These are phyloP conservation scores for Dryobota labecula DNA, from an alignment of 2,888 invertebrate species.

Conservation along the genomic window DNA sequence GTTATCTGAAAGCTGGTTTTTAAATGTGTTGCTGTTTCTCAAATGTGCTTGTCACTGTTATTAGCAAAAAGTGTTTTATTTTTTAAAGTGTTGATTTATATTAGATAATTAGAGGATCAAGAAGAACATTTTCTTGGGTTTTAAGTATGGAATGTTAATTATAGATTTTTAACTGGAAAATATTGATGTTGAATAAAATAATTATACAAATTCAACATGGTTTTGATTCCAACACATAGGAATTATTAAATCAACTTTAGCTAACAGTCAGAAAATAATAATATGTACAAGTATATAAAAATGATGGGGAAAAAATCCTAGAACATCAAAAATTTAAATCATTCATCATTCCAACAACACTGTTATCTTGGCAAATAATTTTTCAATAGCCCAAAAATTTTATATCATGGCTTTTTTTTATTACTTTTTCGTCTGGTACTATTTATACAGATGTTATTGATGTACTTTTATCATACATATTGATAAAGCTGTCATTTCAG, in stretches of 20 bases:
- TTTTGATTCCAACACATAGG: background rate
- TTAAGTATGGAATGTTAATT: background rate
- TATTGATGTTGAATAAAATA: background rate
- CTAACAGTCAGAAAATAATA: too few species aligned
- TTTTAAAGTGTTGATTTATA: background rate
- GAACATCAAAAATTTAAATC: too few species aligned
- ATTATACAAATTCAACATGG: background rate
- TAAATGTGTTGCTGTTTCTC: background rate
- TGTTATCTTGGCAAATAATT: background rate
- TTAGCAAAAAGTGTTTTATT: background rate
- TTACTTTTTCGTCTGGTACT: background rate
- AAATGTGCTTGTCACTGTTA: slow-evolving; percentile 28
- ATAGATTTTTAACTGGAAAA: background rate
- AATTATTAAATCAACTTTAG: too few species aligned
- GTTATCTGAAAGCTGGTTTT: background rate
- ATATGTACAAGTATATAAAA: too few species aligned
- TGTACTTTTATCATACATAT: slow-evolving; percentile 5
- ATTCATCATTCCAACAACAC: too few species aligned
- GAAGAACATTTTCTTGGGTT: background rate
- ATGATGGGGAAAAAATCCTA: too few species aligned
- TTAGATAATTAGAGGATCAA: background rate
- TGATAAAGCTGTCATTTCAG: slow-evolving; percentile 21
- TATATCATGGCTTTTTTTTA: background rate
- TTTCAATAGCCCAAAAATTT: background rate
- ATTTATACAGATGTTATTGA: slow-evolving; percentile 11